Evolutionary conservation across 2,888 invertebrate species (phyloP).

Genomic region (Drosophila parthenogenetica): DNA sequence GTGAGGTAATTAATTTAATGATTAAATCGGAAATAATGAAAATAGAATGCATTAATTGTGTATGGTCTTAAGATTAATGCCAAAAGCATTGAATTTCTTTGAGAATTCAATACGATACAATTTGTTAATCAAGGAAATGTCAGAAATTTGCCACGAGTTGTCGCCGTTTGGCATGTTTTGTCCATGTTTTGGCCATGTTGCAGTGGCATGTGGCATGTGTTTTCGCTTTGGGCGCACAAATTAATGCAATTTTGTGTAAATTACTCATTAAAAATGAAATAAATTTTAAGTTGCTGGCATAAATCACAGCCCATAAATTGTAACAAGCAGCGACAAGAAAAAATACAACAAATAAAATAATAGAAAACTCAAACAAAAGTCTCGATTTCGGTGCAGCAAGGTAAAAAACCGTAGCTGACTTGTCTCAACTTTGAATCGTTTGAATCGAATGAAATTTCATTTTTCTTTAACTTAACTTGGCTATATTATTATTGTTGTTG

Average conservation of each 20-base stretch:
- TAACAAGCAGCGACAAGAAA: conserved; percentile 42
- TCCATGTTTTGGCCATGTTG: conserved; percentile 45
- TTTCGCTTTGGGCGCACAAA: conserved; percentile 63
- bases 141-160: conserved; percentile 79
- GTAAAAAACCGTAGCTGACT: conserved; percentile 20
- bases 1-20: no score
- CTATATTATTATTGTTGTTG: conserved; percentile 24
- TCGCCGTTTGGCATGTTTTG: conserved; percentile 39
- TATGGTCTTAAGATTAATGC: conserved; percentile 18
- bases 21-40: no score
- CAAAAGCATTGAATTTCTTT: conserved; percentile 37
- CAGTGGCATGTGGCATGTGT: conserved; percentile 53
- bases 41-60: conserved; percentile 2
- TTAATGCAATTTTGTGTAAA: conserved; percentile 80
- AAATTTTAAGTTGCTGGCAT: conserved; percentile 73
- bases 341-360: conserved; percentile 18
- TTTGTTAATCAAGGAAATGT: conserved; percentile 78
- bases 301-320: conserved; percentile 77
- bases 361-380: conserved; percentile 62
- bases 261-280: conserved; percentile 81
- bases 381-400: conserved; percentile 54
- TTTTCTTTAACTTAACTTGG: conserved; percentile 35
- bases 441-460: conserved; percentile 76
- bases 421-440: conserved; percentile 17
- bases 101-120: conserved; percentile 55